Percentiles rank a stretch among this genome's conserved stretches.
Evolutionary conservation across 2,888 invertebrate genomes (phyloP).

Genomic region (Chromoteleia sp.): DNA sequence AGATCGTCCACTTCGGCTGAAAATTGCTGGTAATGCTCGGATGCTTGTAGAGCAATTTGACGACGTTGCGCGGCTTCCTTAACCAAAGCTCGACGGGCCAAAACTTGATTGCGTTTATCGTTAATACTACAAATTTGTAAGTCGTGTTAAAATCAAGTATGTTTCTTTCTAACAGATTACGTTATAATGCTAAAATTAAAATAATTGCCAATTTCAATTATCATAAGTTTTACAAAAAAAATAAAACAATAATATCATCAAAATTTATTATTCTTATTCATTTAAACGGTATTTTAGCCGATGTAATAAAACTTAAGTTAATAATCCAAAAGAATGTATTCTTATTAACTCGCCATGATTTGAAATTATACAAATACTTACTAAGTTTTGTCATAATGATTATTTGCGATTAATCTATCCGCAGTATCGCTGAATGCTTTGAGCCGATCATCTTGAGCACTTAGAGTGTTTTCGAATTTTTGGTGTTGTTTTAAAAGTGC

Average conservation of each 20-base stretch:
- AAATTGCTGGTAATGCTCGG: slow-evolving; percentile 96
- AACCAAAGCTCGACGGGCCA: slow-evolving; percentile 90
- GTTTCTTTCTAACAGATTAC: no score
- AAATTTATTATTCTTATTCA: no score
- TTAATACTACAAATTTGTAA: slow-evolving; percentile 87
- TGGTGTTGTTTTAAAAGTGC: slow-evolving; percentile 96
- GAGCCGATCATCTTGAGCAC: slow-evolving; percentile 96
- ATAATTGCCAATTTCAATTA: neutral
- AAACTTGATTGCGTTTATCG: slow-evolving; percentile 90
- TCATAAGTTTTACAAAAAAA: no score
- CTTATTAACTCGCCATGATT: neutral
- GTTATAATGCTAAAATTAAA: no score
- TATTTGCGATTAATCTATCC: slow-evolving; percentile 90
- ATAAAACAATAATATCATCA: neutral
- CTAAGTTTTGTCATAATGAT: slow-evolving; percentile 93
- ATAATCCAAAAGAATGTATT: no score
- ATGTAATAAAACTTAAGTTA: no score
- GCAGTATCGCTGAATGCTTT: slow-evolving; percentile 93
- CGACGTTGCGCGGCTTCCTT: slow-evolving; percentile 91
- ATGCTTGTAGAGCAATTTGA: slow-evolving; percentile 91
- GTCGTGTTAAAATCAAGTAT: no score
- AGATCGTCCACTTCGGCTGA: slow-evolving; percentile 96
- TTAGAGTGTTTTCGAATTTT: slow-evolving; percentile 95
- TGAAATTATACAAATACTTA: slow-evolving; percentile 83
- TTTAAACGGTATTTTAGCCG: no score